Percentiles rank a stretch among this genome's conserved stretches.
These are phyloP conservation scores for Adrianichthys oophorus DNA, from an alignment of 2,797 vertebrate species.

Conservation along the genomic window DNA sequence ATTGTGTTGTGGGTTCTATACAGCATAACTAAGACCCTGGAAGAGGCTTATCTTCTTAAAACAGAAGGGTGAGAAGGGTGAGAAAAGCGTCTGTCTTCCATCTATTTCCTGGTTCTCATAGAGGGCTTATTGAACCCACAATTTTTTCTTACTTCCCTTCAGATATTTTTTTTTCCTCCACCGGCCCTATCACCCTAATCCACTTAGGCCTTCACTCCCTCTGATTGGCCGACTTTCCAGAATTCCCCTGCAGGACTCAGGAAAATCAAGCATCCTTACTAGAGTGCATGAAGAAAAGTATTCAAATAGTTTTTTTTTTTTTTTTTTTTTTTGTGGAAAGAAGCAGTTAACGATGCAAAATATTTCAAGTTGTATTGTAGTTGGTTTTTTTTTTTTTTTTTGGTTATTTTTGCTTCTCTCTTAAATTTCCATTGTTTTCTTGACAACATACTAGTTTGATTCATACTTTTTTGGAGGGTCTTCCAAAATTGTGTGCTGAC, in stretches of 20 bases:
- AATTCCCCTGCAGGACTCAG: slow-evolving; percentile 41
- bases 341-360: background rate
- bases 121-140: slow-evolving; percentile 65
- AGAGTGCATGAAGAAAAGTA: slow-evolving; percentile 29
- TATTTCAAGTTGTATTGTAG: background rate
- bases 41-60: slow-evolving; percentile 81
- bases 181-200: slow-evolving; percentile 61
- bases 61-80: slow-evolving; percentile 62
- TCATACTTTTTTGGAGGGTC: background rate
- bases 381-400: background rate
- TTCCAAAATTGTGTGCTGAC: background rate
- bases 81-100: slow-evolving; percentile 55
- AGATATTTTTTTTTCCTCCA: slow-evolving; percentile 1
- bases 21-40: slow-evolving; percentile 76
- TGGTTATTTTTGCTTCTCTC: background rate
- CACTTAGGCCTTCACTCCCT: slow-evolving; percentile 61
- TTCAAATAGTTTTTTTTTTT: slow-evolving; percentile 13
- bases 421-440: slow-evolving; percentile 1
- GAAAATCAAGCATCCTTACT: slow-evolving; percentile 58
- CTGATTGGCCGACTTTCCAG: slow-evolving; percentile 54
- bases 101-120: slow-evolving; percentile 66
- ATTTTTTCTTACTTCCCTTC: slow-evolving; percentile 49
- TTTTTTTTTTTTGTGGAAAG: background rate
- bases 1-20: slow-evolving; percentile 59
- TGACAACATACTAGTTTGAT: background rate